Conservation (phyloP, 2,797 vertebrate genomes). For the Tiaroga cobitis region DNA sequence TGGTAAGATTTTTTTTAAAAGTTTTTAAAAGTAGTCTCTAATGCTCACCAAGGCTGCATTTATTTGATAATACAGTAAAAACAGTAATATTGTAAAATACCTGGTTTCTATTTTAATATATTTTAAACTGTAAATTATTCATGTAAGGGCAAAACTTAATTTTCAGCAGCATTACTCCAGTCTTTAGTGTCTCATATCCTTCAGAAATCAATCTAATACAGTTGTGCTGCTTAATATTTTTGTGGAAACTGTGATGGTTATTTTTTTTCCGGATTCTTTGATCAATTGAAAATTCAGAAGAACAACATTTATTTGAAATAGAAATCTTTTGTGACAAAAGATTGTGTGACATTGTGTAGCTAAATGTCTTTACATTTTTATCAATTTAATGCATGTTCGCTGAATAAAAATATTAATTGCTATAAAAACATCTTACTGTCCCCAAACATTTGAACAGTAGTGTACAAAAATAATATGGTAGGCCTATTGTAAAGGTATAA, state of each 20-base stretch:
- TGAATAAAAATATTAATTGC: background rate
- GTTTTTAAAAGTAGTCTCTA: too few species aligned
- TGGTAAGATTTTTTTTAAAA: background rate
- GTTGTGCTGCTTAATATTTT: background rate
- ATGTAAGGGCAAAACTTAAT: background rate
- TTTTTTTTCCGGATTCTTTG: background rate
- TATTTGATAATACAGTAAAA: background rate
- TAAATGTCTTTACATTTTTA: background rate
- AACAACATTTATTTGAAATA: background rate
- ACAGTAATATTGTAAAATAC: background rate
- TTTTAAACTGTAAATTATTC: background rate
- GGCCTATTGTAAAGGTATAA: too few species aligned
- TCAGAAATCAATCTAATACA: background rate
- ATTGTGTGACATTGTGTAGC: too few species aligned
- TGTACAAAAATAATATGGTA: background rate
- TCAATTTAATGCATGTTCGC: background rate
- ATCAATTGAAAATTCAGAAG: background rate
- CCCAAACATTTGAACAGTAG: background rate
- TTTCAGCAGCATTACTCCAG: background rate
- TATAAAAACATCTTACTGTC: background rate
- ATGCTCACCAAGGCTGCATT: background rate
- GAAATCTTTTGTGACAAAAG: background rate
- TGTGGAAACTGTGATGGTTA: background rate
- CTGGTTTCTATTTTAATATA: background rate
- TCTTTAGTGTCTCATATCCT: background rate